Evolutionary conservation across 1,140 invertebrate species (phyloP).

Genomic region (Leptinotarsa defecta): DNA sequence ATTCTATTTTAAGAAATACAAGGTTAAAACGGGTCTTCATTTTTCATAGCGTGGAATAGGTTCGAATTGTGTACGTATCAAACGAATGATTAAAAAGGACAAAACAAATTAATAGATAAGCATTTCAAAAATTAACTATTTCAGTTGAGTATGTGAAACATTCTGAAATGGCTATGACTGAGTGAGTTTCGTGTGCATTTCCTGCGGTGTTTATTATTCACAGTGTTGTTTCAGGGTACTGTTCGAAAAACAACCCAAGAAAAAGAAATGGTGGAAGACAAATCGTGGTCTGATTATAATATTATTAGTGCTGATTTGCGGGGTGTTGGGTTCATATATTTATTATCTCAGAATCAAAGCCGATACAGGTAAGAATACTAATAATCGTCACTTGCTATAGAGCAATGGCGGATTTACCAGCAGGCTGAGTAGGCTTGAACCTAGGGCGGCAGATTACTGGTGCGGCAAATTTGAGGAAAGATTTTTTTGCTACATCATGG

Average conservation of each 20-base stretch:
- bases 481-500: too few relatives aligned
- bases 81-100: conserved; percentile 2
- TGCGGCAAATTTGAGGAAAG: too few relatives aligned
- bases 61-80: neutral
- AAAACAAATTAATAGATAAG: conserved; percentile 8
- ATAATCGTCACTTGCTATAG: neutral
- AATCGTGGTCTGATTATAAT: conserved; percentile 4
- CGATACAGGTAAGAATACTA: neutral
- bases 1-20: conserved; percentile 14
- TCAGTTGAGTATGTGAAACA: neutral
- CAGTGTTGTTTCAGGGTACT: conserved; percentile 12
- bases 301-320: neutral
- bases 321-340: neutral
- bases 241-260: conserved; percentile 7
- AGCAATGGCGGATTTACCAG: too few relatives aligned
- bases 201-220: neutral
- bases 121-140: conserved; percentile 11
- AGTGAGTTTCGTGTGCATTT: conserved; percentile 7
- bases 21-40: conserved; percentile 12
- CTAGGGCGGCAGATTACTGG: too few relatives aligned
- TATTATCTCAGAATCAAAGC: neutral
- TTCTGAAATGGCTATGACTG: conserved; percentile 12
- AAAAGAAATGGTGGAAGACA: conserved; percentile 3
- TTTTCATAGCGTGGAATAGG: neutral
- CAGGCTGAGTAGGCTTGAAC: too few relatives aligned